Percentiles rank a stretch among this genome's conserved stretches.
Conservation (phyloP, 2,888 invertebrate genomes). For the Abrostola triplasia region DNA sequence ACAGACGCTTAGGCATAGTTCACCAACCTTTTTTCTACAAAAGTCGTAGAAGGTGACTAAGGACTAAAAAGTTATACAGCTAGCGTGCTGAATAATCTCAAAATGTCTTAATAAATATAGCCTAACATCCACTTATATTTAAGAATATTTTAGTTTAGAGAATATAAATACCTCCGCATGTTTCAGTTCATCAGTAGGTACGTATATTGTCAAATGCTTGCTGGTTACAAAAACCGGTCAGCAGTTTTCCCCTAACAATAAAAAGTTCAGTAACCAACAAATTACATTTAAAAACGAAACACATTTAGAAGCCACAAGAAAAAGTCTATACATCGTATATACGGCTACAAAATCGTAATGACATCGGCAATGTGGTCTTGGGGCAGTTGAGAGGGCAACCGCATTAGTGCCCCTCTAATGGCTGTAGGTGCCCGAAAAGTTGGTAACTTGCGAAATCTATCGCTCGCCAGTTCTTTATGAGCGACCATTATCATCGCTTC, state of each 20-base stretch:
- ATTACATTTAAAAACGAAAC: constrained; percentile 43
- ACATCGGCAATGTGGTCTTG: constrained; percentile 66
- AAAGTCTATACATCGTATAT: constrained; percentile 38
- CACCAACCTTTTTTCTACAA: no score
- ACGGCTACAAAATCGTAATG: constrained; percentile 58
- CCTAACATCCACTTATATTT: no score
- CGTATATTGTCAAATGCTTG: background rate
- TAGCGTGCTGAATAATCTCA: no score
- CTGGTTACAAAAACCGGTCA: background rate
- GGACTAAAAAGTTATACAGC: no score
- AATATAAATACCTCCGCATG: background rate
- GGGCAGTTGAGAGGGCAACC: constrained; percentile 67
- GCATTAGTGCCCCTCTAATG: constrained; percentile 83
- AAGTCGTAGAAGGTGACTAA: no score
- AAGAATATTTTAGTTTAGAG: no score
- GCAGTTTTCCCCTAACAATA: background rate
- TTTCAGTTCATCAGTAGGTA: background rate
- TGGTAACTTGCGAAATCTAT: constrained; percentile 86
- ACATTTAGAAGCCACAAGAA: constrained; percentile 26
- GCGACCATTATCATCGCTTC: constrained; percentile 84
- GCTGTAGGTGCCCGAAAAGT: constrained; percentile 80
- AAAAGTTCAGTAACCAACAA: constrained; percentile 22
- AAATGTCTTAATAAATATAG: no score
- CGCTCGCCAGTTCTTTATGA: constrained; percentile 84
- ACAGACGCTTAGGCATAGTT: no score